Evolutionary conservation across 2,888 invertebrate genomes (phyloP), one percentile per base, ranked within the genome.

Genomic region (Nezara viridula): DNA sequence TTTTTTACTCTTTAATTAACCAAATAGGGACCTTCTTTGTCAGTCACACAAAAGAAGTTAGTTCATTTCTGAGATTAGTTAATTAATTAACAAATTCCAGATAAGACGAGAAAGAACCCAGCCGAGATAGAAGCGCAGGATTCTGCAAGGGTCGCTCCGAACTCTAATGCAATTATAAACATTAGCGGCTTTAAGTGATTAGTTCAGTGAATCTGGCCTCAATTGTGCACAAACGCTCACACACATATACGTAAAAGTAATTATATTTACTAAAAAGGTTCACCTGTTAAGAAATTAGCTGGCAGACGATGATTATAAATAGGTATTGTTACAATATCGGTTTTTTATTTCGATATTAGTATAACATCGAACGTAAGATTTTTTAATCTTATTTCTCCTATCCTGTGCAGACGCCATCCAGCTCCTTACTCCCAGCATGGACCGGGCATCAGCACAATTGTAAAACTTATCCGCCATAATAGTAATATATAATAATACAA

Each of bases 1-100:
- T 52, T 55, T 73, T 73, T 21, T 19, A 73, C 66, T 21, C 66
- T 73, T 73, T 73, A 32, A 73, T 73, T 73, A 73, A 73, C 66
- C 66, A 73, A 73, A 73, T 73, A 73, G 32, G 66, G 16, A 19
- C 2, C 66, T 19, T 21, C 66, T 73, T 73, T 73, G 66, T 73
- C 66, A 73, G 1, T 73, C 32, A 73, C 37, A 19, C 21, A 37
- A 73, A 73, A 73, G 37, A 73, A 73, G 66, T 73, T 37, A 32
- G 66, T 66, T 66, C 32, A 66, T 66, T 66, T 66, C 32, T 66
- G 19, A 32, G 66, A 73, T 32, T 73, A 73, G 37, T 73, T 73
- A 73, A 73, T 73, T 73, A 73, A 73, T 73, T 73, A 73, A 73
- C 32, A 37, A 73, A 73, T 37, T 21, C 6, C 1, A 73, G 66